Percentiles rank a stretch among this genome's conserved stretches.
Evolutionary conservation across 2,888 invertebrate genomes (phyloP).

Genomic region (Cephus spinipes): DNA sequence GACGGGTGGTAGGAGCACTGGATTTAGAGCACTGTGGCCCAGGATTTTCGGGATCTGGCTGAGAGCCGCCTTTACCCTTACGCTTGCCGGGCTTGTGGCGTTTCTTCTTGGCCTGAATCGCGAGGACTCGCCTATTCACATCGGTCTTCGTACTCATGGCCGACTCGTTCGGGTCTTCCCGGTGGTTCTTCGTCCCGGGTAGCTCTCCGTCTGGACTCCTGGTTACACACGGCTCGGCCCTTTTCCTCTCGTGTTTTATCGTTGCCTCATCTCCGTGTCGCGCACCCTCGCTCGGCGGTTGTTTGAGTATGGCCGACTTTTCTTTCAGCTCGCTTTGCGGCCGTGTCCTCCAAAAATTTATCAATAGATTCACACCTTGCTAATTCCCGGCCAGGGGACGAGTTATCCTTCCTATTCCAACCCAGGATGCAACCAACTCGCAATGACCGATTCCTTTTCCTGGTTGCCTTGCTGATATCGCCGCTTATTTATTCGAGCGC

Average conservation of each 20-base stretch:
- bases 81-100: slow-evolving; percentile 89
- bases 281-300: slow-evolving; percentile 51
- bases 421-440: not conserved
- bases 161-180: slow-evolving; percentile 14
- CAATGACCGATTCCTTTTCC: not conserved
- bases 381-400: not conserved
- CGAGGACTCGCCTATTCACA: slow-evolving; percentile 91
- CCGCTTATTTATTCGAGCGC: slow-evolving; percentile 13
- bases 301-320: slow-evolving; percentile 60
- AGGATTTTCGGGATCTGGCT: slow-evolving; percentile 66
- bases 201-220: not conserved
- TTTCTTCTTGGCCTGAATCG: slow-evolving; percentile 93
- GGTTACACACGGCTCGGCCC: not conserved
- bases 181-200: slow-evolving; percentile 7
- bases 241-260: slow-evolving; percentile 13
- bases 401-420: not conserved
- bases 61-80: slow-evolving; percentile 78
- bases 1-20: slow-evolving; percentile 29
- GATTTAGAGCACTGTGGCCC: slow-evolving; percentile 51
- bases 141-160: slow-evolving; percentile 89
- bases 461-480: not conserved
- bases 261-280: slow-evolving; percentile 42
- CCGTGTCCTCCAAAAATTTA: slow-evolving; percentile 16
- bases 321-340: slow-evolving; percentile 1
- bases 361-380: not conserved